These are phyloP conservation scores for Phataginus tricuspis DNA, from an alignment of 2,797 vertebrate genomes.

Conservation along the genomic window DNA sequence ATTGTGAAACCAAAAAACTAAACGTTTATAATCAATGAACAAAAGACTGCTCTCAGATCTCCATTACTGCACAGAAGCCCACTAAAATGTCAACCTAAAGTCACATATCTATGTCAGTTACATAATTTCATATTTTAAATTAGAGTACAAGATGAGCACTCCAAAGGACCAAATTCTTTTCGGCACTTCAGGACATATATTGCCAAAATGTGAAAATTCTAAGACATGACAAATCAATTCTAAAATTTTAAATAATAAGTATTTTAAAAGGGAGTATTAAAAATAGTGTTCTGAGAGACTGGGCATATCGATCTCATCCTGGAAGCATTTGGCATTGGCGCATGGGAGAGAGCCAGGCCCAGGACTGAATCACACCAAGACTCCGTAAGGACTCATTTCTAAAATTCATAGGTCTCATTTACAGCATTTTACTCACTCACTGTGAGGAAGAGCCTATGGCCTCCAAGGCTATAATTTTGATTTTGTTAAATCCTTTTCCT, in stretches of 20 bases:
- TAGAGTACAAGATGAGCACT: neutral
- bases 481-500: conserved; percentile 1
- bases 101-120: neutral
- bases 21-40: neutral
- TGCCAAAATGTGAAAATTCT: neutral
- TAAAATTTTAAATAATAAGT: neutral
- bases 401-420: neutral
- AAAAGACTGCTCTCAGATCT: neutral
- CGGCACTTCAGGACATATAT: neutral
- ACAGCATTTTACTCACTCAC: neutral
- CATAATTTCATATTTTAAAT: neutral
- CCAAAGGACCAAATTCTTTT: neutral
- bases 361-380: neutral
- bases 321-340: neutral
- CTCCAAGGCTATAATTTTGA: neutral
- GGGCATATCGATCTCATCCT: neutral
- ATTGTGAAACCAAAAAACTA: neutral
- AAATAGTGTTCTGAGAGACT: neutral
- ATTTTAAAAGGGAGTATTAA: neutral
- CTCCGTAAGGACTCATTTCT: neutral
- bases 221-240: neutral
- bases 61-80: neutral
- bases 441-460: neutral
- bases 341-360: neutral
- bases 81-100: neutral